phyloP scores from a whole-genome alignment of 2,888 invertebrate genomes.

The Aphrophora alni region DNA sequence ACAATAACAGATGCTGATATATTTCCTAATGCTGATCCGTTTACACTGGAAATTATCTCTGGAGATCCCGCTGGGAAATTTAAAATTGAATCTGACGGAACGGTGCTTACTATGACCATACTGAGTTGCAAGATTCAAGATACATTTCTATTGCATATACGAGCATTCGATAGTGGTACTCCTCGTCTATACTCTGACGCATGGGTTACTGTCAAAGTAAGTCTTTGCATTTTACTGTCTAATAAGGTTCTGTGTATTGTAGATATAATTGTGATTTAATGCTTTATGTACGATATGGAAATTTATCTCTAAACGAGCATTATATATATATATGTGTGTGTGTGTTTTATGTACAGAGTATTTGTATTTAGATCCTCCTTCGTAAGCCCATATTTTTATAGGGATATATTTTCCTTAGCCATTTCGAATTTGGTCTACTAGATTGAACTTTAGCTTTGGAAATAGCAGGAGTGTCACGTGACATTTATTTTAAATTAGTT shows the following conservation, averaged over 20 bases:
- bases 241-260: neutral
- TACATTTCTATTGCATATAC: constrained; percentile 78
- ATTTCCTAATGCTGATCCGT: constrained; percentile 87
- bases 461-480: no score
- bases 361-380: no score
- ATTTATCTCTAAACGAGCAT: neutral
- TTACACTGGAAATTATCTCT: constrained; percentile 86
- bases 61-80: constrained; percentile 90
- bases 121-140: constrained; percentile 86
- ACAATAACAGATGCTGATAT: constrained; percentile 86
- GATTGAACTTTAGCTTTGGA: no score
- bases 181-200: constrained; percentile 89
- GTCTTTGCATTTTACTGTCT: neutral
- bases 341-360: no score
- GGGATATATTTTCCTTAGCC: no score
- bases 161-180: constrained; percentile 93
- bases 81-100: constrained; percentile 83
- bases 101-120: constrained; percentile 81
- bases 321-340: no score
- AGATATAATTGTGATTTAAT: neutral
- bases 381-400: no score
- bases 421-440: no score
- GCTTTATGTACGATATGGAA: neutral
- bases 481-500: no score
- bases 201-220: constrained; percentile 69